Base-by-base conservation (phyloP, 2,888 invertebrate genomes). In the Phaonia tiefii region DNA sequence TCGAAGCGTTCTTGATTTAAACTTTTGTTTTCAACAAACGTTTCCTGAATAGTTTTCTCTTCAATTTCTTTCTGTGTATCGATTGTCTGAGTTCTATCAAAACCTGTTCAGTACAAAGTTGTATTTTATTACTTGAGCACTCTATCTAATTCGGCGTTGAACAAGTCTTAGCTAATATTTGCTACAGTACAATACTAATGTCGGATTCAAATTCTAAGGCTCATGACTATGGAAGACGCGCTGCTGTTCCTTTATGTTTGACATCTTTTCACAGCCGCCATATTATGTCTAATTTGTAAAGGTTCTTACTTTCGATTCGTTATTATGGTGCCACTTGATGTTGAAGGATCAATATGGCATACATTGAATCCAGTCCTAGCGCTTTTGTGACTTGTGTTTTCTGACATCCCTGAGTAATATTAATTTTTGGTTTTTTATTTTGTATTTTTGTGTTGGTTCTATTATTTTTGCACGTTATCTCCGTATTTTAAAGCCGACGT, bases 261-360 rank as follows among this genome's bases (percentile, higher is more conserved):
- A 75, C 81, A 81, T 78, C 49, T 75, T 78, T 81, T 78, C 69
- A 78, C 72, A 75, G 78, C 75, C 69, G 78, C 78, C 78, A 81
- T 78, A 81, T 81, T 75, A 75, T 78, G 81, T 81, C 78, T 69
- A 77, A 72, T 81, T 81, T 75, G 78, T 78, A 75, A 75, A 78
- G 78, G 75, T 81, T 72, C 65, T 78, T 73, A 75, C 58, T 74
- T 17, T 39, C 31, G 31, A 31, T 31, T 31, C 31, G 8, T n/a
- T n/a, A n/a, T n/a, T n/a, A n/a, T n/a, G 31, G n/a, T n/a, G n/a
- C n/a, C n/a, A n/a, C n/a, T n/a, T n/a, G n/a, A n/a, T n/a, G n/a
- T n/a, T n/a, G n/a, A 81, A 75, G n/a, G 75, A 81, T 81, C 78
- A 81, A 81, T 81, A 81, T 58, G 51, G 72, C 65, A 63, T 75